Conservation (phyloP, 2,797 vertebrate genomes). For the Rhodeus uyekii region DNA sequence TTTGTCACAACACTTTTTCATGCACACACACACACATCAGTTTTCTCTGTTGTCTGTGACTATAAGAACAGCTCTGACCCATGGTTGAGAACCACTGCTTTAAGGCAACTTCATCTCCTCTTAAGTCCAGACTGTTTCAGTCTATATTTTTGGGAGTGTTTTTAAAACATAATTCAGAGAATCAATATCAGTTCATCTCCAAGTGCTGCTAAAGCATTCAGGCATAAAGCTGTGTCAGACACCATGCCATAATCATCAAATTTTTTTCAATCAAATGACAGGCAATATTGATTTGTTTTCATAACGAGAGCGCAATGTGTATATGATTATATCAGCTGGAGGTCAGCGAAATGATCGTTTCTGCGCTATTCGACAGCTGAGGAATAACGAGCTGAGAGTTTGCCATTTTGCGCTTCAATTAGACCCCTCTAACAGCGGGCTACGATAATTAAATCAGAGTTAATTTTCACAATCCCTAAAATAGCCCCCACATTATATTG, state of each 20-base stretch:
- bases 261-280: constrained; percentile 21
- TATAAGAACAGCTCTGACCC: neutral
- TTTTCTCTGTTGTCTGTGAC: neutral
- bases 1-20: too few species aligned
- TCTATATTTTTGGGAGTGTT: neutral
- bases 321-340: constrained; percentile 40
- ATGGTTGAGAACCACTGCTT: neutral
- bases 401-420: constrained; percentile 64
- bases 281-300: constrained; percentile 54
- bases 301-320: constrained; percentile 9
- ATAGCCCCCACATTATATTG: constrained; percentile 69
- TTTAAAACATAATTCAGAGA: constrained; percentile 32
- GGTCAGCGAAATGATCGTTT: constrained; percentile 36
- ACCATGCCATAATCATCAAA: neutral
- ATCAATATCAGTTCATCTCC: constrained; percentile 35
- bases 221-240: constrained; percentile 10
- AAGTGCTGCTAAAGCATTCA: constrained; percentile 16
- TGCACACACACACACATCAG: too few species aligned
- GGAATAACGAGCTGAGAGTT: constrained; percentile 28
- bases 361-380: constrained; percentile 1
- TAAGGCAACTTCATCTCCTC: neutral
- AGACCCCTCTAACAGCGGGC: constrained; percentile 61
- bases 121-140: neutral
- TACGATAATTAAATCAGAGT: constrained; percentile 76
- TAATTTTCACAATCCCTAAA: constrained; percentile 74